phyloP scores from a whole-genome alignment of 2,113 vertebrate species.

The Cynopterus brachyotis region DNA sequence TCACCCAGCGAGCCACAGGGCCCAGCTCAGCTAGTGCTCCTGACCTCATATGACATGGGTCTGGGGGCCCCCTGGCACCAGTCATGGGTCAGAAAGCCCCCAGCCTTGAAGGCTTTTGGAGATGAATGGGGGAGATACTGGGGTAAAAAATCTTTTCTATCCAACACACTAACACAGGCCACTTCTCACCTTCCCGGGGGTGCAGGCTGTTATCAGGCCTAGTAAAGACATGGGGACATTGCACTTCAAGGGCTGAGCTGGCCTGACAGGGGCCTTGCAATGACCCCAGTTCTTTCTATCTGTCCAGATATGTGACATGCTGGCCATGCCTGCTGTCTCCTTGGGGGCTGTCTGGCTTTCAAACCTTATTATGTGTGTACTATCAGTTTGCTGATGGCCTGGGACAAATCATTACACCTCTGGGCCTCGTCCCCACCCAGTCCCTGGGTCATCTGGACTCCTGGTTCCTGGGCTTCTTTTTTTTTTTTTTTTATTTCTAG shows the following conservation, averaged over 20 bases:
- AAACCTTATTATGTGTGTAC: not conserved
- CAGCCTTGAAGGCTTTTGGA: not conserved
- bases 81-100: not conserved
- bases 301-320: not conserved
- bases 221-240: not conserved
- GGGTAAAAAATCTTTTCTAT: not conserved
- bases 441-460: not conserved
- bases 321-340: not conserved
- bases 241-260: not conserved
- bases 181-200: not conserved
- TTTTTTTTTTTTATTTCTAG: not conserved
- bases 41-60: too few relatives aligned
- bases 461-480: not conserved
- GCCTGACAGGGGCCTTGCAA: not conserved
- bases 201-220: not conserved
- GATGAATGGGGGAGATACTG: not conserved
- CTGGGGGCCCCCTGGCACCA: not conserved
- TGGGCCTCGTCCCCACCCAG: not conserved
- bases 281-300: not conserved
- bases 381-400: not conserved
- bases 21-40: not conserved
- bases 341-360: not conserved
- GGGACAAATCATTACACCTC: not conserved
- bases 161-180: too few relatives aligned
- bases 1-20: not conserved